Percentiles rank a stretch among this genome's conserved stretches.
These are phyloP conservation scores for Cryptophagus acutangulus DNA, from an alignment of 2,888 invertebrate species.

Conservation along the genomic window DNA sequence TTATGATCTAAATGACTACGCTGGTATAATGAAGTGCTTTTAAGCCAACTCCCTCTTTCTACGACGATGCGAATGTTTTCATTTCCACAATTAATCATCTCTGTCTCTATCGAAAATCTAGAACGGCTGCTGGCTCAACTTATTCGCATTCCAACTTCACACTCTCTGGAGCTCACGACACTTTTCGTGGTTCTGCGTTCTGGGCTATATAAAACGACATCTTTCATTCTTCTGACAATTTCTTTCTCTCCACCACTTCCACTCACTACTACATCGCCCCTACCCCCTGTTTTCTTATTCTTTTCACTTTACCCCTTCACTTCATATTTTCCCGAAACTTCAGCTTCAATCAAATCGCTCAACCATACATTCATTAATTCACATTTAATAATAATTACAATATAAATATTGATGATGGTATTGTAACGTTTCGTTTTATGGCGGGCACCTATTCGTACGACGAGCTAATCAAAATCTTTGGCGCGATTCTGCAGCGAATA, in stretches of 20 bases:
- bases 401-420: no score
- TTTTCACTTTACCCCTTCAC: slow-evolving; percentile 22
- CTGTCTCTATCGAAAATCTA: slow-evolving; percentile 28
- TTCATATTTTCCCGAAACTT: slow-evolving; percentile 10
- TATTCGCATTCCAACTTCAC: slow-evolving; percentile 17
- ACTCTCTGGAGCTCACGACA: slow-evolving; percentile 7
- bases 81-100: slow-evolving; percentile 30
- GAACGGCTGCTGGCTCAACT: slow-evolving; percentile 6
- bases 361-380: no score
- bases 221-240: slow-evolving; percentile 24
- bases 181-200: slow-evolving; percentile 12
- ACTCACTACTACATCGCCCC: no score
- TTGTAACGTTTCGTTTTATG: no score
- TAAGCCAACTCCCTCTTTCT: slow-evolving; percentile 23
- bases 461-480: no score
- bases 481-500: no score
- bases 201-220: no score
- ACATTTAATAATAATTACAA: no score
- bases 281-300: slow-evolving; percentile 17
- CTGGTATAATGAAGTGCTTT: slow-evolving; percentile 28
- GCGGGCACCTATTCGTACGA: no score
- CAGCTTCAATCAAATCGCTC: no score
- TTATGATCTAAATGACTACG: slow-evolving; percentile 28
- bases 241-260: slow-evolving; percentile 21
- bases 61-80: slow-evolving; percentile 27